Conservation (phyloP, 2,797 vertebrate genomes). For the Austrolebias charrua region DNA sequence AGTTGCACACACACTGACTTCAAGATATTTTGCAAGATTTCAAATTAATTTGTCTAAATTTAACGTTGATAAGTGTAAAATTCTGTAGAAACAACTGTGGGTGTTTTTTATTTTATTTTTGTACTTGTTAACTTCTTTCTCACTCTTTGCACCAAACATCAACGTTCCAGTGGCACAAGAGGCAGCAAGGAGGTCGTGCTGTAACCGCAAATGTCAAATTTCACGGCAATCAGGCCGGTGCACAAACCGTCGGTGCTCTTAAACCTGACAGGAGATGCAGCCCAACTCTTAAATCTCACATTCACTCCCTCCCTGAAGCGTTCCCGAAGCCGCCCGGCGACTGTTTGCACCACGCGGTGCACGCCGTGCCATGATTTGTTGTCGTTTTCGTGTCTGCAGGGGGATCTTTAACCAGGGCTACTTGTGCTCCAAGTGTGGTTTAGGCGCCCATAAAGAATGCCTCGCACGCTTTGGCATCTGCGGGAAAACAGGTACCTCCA, state of each 20-base stretch:
- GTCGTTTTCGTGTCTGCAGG: conserved; percentile 72
- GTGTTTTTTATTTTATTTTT: not conserved
- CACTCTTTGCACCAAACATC: not conserved
- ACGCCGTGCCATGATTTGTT: not conserved
- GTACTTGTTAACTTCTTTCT: not conserved
- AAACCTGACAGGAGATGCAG: not conserved
- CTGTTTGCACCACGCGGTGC: no score
- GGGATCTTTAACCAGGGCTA: conserved; percentile 97
- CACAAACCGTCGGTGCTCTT: not conserved
- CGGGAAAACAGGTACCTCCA: conserved; percentile 85
- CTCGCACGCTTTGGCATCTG: conserved; percentile 88
- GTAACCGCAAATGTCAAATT: conserved; percentile 11
- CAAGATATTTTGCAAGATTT: not conserved
- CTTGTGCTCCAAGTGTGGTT: conserved; percentile 90
- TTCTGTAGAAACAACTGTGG: not conserved
- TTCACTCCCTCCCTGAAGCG: not conserved
- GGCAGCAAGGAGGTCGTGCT: not conserved
- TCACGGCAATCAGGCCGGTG: not conserved
- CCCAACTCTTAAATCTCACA: conserved; percentile 2
- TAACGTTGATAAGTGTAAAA: no score
- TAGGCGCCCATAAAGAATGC: conserved; percentile 97
- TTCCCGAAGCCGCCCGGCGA: not conserved
- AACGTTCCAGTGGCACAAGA: not conserved
- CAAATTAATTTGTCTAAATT: not conserved
- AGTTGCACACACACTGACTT: not conserved